Conservation (phyloP, 2,888 invertebrate species). For the Chrysomela aeneicollis region DNA sequence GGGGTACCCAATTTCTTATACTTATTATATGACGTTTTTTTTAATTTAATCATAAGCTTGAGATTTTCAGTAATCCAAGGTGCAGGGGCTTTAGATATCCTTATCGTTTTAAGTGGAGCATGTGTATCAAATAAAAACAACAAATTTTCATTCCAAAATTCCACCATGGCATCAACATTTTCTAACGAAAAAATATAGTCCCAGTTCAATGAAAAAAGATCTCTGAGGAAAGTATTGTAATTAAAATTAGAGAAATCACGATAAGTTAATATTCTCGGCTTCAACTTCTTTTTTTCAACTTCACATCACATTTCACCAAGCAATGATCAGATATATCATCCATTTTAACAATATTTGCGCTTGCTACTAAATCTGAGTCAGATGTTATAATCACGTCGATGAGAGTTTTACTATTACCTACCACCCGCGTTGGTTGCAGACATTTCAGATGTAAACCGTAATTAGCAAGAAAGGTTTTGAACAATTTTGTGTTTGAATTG, state of each 20-base stretch:
- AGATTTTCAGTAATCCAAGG: background rate
- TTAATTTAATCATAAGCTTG: background rate
- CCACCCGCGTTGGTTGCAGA: no score
- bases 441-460: background rate
- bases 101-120: background rate
- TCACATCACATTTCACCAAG: background rate
- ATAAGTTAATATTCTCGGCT: background rate
- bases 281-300: background rate
- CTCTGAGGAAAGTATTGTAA: no score
- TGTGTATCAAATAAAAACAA: no score
- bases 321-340: background rate
- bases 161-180: background rate
- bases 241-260: background rate
- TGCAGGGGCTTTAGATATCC: background rate
- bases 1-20: no score
- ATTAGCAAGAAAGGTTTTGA: background rate
- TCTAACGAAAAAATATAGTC: background rate
- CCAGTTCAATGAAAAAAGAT: background rate
- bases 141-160: background rate
- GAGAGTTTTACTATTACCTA: background rate
- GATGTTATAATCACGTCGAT: background rate
- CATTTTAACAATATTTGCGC: background rate
- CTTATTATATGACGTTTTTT: no score
- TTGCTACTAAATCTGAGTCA: background rate
- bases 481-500: background rate